Conservation (phyloP, 2,797 vertebrate species). For the Chaunax sp. region DNA sequence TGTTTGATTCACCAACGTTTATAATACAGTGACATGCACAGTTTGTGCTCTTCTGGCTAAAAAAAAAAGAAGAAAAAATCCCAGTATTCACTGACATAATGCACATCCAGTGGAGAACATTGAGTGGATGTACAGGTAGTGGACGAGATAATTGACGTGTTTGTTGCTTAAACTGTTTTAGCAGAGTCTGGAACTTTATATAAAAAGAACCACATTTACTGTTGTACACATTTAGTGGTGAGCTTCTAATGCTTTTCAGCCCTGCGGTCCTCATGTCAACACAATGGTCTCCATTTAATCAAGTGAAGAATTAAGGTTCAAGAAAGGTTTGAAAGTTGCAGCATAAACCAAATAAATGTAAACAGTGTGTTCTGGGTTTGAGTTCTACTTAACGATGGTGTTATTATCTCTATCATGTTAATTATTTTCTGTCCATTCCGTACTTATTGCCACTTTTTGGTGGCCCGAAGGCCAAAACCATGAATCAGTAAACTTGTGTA, state of each 20-base stretch:
- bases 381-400: conserved; percentile 11
- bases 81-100: background rate
- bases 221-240: conserved; percentile 55
- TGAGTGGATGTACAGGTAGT: conserved; percentile 51
- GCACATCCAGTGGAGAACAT: conserved; percentile 11
- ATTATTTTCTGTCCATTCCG: conserved; percentile 12
- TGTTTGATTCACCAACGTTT: conserved; percentile 52
- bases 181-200: conserved; percentile 50
- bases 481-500: conserved; percentile 5
- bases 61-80: conserved; percentile 25
- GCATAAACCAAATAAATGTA: conserved; percentile 9
- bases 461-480: conserved; percentile 27
- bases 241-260: conserved; percentile 55
- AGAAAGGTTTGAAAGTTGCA: conserved; percentile 6
- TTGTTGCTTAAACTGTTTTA: conserved; percentile 57
- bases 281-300: conserved; percentile 36
- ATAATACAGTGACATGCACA: conserved; percentile 25
- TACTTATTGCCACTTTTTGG: conserved; percentile 13
- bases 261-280: conserved; percentile 43
- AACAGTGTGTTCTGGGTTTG: conserved; percentile 23
- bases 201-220: conserved; percentile 66
- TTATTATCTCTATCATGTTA: background rate
- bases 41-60: conserved; percentile 29
- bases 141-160: conserved; percentile 66
- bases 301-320: background rate